phyloP scores from a whole-genome alignment of 2,113 vertebrate species.

The Myotis lucifugus region DNA sequence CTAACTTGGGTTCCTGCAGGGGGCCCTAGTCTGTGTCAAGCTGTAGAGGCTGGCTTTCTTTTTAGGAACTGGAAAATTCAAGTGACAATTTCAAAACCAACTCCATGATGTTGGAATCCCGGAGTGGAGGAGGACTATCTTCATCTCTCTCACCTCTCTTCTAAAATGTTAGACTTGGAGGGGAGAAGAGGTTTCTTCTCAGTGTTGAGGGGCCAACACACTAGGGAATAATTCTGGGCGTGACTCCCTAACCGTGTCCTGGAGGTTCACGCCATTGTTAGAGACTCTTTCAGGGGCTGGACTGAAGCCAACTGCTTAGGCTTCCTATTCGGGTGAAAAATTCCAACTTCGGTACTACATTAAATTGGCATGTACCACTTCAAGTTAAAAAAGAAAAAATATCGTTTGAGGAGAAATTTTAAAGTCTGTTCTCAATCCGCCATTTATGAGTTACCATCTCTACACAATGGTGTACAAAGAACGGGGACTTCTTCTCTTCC shows the following conservation, averaged over 20 bases:
- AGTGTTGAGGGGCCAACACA: background rate
- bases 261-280: background rate
- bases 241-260: background rate
- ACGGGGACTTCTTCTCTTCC: background rate
- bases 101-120: background rate
- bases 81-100: background rate
- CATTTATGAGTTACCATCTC: background rate
- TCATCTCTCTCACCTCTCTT: background rate
- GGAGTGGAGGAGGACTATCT: background rate
- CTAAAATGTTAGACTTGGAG: background rate
- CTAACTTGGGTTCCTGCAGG: background rate
- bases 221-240: background rate
- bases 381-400: background rate
- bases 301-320: background rate
- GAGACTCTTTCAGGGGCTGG: background rate
- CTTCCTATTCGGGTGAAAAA: background rate
- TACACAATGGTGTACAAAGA: background rate
- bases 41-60: background rate
- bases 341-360: background rate
- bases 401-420: background rate
- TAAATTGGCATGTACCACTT: accelerated
- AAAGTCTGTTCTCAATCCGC: background rate
- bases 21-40: background rate
- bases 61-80: background rate
- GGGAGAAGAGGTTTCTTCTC: background rate